Base-by-base conservation (phyloP, 1,140 invertebrate species). In the Philaenus spumarius region DNA sequence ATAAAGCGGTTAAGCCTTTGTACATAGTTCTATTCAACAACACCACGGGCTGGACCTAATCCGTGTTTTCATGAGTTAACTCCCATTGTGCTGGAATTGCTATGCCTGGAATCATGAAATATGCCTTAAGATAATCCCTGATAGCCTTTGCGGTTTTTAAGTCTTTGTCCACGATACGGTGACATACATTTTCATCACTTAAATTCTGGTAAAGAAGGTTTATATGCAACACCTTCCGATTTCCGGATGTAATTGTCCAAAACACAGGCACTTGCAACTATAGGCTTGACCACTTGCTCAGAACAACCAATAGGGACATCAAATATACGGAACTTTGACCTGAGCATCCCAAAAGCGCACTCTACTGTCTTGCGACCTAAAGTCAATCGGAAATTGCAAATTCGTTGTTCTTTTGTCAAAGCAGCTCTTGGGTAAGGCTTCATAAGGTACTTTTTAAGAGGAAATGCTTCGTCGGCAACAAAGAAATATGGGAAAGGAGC, bases 391-490 rank as follows among this genome's bases (percentile, higher is more conserved):
- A 50, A 61, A 42, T 61, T 61, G 55, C 59, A 62, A 30, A 61
- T 57, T 61, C 55, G 26, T 52, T 51, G 35, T 39, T 19, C 45
- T 51, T 61, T 23, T 22, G 23, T 59, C 34, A 61, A 59, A 14
- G 30, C 42, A 20, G 14, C 34, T 58, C 39, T 17, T 30, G 60
- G 45, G 45, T 58, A 67, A 7, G 66, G 67, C 23, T 48, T 51
- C 63, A 68, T 62, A 12, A 64, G 7, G 23, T 48, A 35, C 62
- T 22, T 14, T 20, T 20, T 39, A 5, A 67, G 42, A 9, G 59
- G 60, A 52, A 65, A 67, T 12, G 63, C 65, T 56, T 65, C 63
- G 54, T 68, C 65, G 9, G 50, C 66, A n/a, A n/a, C n/a, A n/a
- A n/a, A n/a, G n/a, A n/a, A n/a, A n/a, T n/a, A n/a, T n/a, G n/a